phyloP scores from a whole-genome alignment of 2,888 invertebrate species.

The Patella ulyssiponensis region DNA sequence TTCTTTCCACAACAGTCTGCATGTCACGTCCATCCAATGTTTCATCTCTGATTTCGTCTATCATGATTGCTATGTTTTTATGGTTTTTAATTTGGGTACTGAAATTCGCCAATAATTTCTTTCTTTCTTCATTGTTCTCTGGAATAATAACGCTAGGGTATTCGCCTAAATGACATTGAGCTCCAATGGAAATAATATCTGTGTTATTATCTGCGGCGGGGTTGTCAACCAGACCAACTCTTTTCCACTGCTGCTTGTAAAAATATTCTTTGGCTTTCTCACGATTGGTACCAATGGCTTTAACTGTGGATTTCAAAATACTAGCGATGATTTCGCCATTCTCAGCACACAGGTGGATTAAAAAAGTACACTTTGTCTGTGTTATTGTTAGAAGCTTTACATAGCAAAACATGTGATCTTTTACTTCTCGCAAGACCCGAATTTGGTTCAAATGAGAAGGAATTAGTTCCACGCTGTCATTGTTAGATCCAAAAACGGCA shows the following conservation, averaged over 20 bases:
- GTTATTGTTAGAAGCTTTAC: slow-evolving; percentile 29
- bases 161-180: too few relatives aligned
- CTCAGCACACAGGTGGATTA: slow-evolving; percentile 41
- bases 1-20: neutral
- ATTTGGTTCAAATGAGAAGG: neutral
- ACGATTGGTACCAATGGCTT: neutral
- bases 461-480: slow-evolving; percentile 29
- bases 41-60: neutral
- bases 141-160: neutral
- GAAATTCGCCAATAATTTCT: neutral
- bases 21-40: neutral
- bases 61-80: neutral
- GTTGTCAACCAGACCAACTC: too few relatives aligned
- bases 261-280: neutral
- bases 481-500: slow-evolving; percentile 34
- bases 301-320: slow-evolving; percentile 37
- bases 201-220: too few relatives aligned
- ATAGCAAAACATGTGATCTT: slow-evolving; percentile 44
- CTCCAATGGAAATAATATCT: too few relatives aligned
- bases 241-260: neutral
- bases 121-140: neutral
- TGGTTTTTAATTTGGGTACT: neutral
- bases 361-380: slow-evolving; percentile 40
- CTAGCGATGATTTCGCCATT: slow-evolving; percentile 49
- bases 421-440: slow-evolving; percentile 34